phyloP scores from a whole-genome alignment of 2,888 invertebrate genomes.

The Arctia plantaginis region DNA sequence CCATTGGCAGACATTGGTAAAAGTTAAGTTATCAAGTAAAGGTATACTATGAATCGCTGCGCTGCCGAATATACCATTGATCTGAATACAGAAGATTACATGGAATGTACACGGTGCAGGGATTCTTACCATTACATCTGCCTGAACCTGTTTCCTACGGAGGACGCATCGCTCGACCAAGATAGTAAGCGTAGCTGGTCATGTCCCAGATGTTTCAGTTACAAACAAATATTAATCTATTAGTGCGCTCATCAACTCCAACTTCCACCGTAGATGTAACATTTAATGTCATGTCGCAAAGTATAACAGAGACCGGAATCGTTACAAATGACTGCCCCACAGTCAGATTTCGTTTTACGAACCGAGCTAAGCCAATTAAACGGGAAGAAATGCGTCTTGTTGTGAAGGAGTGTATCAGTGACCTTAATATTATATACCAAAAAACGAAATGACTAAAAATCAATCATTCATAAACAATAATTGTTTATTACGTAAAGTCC shows the following conservation, averaged over 20 bases:
- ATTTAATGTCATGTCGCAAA: constrained; percentile 19
- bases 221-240: constrained; percentile 13
- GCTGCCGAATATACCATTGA: constrained; percentile 4
- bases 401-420: neutral
- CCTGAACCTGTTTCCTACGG: neutral
- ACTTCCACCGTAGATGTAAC: constrained; percentile 11
- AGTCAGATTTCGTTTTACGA: neutral
- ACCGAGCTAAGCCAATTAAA: constrained; percentile 7
- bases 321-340: neutral
- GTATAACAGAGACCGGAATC: neutral
- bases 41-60: constrained; percentile 9
- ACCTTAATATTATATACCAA: neutral
- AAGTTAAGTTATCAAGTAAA: too few relatives aligned
- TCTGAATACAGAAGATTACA: neutral
- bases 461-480: too few relatives aligned
- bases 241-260: constrained; percentile 12
- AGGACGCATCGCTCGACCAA: neutral
- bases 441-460: too few relatives aligned
- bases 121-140: constrained; percentile 11
- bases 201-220: constrained; percentile 14
- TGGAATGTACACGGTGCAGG: constrained; percentile 12
- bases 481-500: too few relatives aligned
- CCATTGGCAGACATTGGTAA: too few relatives aligned
- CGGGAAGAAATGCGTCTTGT: constrained; percentile 17
- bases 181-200: neutral